Evolutionary conservation across 2,797 vertebrate species (phyloP), one percentile per base, ranked within the genome.

Genomic region (Synaphobranchus kaupii): DNA sequence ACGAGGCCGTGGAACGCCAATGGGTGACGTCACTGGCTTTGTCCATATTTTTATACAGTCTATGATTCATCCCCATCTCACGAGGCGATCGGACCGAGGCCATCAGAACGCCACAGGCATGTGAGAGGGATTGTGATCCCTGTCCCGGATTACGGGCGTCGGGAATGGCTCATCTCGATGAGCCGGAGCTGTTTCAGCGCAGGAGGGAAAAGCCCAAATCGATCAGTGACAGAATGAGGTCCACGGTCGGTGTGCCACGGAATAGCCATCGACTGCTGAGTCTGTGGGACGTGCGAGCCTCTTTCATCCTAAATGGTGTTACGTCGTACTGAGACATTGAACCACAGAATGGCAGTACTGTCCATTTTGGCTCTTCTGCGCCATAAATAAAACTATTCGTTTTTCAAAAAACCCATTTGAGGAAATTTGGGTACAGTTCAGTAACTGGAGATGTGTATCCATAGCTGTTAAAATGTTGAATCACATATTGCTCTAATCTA

Each of bases 161-260:
- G 34, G 85, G 56, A 25, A 52, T n/a, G 17, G 76, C 50, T 73
- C 54, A 39, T 28, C 28, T 4, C 50, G 76, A 60, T 3, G 63
- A 86, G 88, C 60, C 48, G 66, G 71, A 58, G 50, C 31, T 15
- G 60, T 80, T 52, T 63, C 66, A n/a, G 63, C 56, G 44, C 71
- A 7, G 66, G 71, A 63, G 71, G 85, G 58, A 68, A 86, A 83
- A 66, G 66, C 54, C 47, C 76, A 84, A 87, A 89, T 89, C 60
- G 73, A 86, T 84, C 84, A 85, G 85, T 28, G 86, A 50, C 88
- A 25, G 84, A 80, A 66, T 73, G 83, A 83, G 87, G 58, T 52
- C 81, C 66, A 47, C 76, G 20, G 58, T 28, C 56, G 73, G 20
- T 15, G 54, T 83, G 82, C 31, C 63, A 60, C 47, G 34, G 63